phyloP scores from a whole-genome alignment of 2,113 vertebrate genomes.

The Leucopsar rothschildi region DNA sequence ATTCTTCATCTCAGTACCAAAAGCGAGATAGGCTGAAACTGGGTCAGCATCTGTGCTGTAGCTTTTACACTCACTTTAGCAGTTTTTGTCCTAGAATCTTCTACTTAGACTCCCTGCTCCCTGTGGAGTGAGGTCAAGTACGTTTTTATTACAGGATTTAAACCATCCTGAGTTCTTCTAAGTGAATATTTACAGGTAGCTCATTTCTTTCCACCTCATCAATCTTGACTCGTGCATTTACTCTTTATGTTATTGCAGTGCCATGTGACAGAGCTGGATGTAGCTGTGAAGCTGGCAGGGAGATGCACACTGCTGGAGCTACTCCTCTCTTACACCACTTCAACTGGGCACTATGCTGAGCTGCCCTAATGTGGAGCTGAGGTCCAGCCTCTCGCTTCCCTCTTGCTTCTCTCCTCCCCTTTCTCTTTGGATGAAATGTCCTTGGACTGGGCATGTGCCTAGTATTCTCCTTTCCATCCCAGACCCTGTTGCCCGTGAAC shows the following conservation, averaged over 20 bases:
- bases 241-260: background rate
- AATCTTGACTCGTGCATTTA: background rate
- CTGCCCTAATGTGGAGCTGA: background rate
- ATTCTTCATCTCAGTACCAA: background rate
- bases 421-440: background rate
- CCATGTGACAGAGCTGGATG: background rate
- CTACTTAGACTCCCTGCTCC: background rate
- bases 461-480: background rate
- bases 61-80: background rate
- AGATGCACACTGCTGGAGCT: background rate
- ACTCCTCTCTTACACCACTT: background rate
- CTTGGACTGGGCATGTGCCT: background rate
- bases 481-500: background rate
- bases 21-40: background rate
- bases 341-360: background rate
- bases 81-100: background rate
- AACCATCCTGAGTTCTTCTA: background rate
- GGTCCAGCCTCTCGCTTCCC: background rate
- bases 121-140: background rate
- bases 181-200: background rate
- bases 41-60: background rate
- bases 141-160: background rate
- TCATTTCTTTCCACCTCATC: background rate
- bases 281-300: background rate
- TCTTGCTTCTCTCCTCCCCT: background rate